Conservation (phyloP, 2,113 vertebrate genomes). For the Campylomormyrus tamandua region DNA sequence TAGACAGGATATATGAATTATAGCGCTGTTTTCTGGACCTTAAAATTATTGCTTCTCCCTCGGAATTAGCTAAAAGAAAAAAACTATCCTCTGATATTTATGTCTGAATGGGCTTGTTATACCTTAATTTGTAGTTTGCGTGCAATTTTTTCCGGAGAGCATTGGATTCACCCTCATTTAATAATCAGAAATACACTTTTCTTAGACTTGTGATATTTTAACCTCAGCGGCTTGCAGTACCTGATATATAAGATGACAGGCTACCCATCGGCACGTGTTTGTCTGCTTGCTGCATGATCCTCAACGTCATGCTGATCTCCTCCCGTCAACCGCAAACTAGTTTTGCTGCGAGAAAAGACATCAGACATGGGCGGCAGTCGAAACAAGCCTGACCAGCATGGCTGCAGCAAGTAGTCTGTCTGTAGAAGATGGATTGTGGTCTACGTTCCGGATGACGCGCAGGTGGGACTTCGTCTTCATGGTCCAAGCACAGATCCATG, state of each 20-base stretch:
- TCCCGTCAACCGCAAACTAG: neutral
- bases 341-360: neutral
- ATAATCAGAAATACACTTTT: neutral
- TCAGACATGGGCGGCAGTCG: neutral
- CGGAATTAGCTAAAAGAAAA: neutral
- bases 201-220: neutral
- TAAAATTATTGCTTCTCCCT: neutral
- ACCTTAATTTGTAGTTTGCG: neutral
- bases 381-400: neutral
- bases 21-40: neutral
- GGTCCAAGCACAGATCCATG: neutral
- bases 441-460: neutral
- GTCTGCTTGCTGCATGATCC: neutral
- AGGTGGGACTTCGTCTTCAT: neutral
- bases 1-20: neutral
- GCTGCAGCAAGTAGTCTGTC: neutral
- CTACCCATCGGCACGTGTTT: neutral
- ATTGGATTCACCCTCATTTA: neutral
- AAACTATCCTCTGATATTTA: neutral
- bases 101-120: neutral
- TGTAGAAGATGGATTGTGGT: neutral
- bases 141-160: neutral
- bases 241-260: neutral
- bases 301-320: neutral
- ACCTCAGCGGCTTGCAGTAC: neutral